phyloP scores from a whole-genome alignment of 64 coral and sea anemone genomes.

The Orbicella faveolata region DNA sequence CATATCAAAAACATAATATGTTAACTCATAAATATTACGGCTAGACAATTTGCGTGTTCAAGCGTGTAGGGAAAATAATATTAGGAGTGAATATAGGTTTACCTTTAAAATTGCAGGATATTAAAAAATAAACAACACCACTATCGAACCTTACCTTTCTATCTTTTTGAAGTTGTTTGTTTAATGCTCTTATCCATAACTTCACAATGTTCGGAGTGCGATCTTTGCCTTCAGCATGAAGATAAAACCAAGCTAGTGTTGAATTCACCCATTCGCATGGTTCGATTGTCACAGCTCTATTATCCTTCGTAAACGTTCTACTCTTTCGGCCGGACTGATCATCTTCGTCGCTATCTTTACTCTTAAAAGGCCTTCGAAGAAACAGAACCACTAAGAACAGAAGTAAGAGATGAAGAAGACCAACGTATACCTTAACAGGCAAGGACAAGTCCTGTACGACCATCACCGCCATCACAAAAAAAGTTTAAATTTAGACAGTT shows the following conservation, averaged over 20 bases:
- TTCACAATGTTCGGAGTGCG: slow-evolving; percentile 57
- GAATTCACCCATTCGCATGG: slow-evolving; percentile 88
- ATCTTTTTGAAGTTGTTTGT: slow-evolving; percentile 71
- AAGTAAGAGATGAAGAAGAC: slow-evolving; percentile 47
- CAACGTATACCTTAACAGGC: slow-evolving; percentile 58
- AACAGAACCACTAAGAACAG: slow-evolving; percentile 40
- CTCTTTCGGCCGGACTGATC: slow-evolving; percentile 17
- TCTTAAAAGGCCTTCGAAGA: slow-evolving; percentile 16
- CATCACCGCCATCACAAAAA: not conserved
- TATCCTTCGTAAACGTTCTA: slow-evolving; percentile 43
- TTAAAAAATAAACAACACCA: not conserved
- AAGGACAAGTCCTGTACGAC: slow-evolving; percentile 28
- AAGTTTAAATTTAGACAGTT: not conserved
- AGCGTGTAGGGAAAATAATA: no score
- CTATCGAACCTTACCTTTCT: slow-evolving; percentile 52
- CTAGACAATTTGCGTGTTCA: no score
- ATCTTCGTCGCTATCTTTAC: not conserved
- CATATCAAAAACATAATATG: no score
- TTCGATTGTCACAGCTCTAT: slow-evolving; percentile 73
- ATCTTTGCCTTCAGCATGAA: slow-evolving; percentile 42
- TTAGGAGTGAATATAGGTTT: no score
- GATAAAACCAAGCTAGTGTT: slow-evolving; percentile 70
- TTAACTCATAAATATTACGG: no score
- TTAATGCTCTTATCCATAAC: slow-evolving; percentile 76
- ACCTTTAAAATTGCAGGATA: not conserved